Base-by-base conservation (phyloP, 2,888 invertebrate genomes). In the Plebejus melissa region DNA sequence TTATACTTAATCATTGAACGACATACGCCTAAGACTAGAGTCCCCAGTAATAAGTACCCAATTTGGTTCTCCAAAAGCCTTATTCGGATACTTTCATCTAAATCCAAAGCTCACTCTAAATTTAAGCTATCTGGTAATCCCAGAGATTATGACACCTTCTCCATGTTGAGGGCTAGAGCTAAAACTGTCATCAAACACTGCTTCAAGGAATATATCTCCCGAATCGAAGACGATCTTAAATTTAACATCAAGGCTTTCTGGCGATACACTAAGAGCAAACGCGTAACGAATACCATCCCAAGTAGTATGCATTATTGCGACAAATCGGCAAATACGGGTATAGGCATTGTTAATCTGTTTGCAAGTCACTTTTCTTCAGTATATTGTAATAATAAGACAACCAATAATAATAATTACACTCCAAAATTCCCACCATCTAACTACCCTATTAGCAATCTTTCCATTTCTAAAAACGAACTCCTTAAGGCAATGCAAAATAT, bases 241-340 rank as follows among this genome's bases (percentile, higher is more conserved):
- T 2, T 50, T 16, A 72, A 50, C 22, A 72, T 72, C 22, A 72
- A 54, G 13, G 46, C 72, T 1, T 72, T 54, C 13, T 72, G 72
- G 72, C 72, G 72, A 3, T 72, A 72, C n/a, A 72, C 72, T 7
- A 72, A 72, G 11, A 72, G 46, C n/a, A 71, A 71, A n/a, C 46
- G 71, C 7, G 46, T 41, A 22, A 71, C 46, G 4, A 71, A 41
- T 46, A 71, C 41, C 11, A n/a, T n/a, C 7, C 71, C 71, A 9
- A 50, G 71, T 41, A n/a, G 28, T 71, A 46, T 71, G n/a, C 38
- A 71, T 11, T 46, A 71, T 71, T 11, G 1, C n/a, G 71, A 28
- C 2, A 41, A 50, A n/a, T 22, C 28, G n/a, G 71, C 2, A n/a
- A 69, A 5, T 69, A 36, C 71, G 2, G 46, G 46, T 71, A 11